These are phyloP conservation scores for Microplitis mediator DNA, from an alignment of 1,140 invertebrate genomes.

Conservation along the genomic window DNA sequence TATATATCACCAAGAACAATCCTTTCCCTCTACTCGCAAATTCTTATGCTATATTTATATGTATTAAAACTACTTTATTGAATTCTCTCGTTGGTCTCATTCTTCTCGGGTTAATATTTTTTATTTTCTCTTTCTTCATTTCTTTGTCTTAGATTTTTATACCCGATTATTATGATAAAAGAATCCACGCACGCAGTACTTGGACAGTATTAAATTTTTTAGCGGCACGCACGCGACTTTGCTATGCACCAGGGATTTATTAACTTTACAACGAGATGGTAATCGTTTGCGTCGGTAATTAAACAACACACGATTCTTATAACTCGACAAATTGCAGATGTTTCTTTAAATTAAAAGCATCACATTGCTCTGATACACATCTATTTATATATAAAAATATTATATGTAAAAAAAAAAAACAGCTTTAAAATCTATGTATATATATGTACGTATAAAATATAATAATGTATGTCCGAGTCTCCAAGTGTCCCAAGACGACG, in stretches of 20 bases:
- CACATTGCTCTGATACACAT: neutral
- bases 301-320: neutral
- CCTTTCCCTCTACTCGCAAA: too few species aligned
- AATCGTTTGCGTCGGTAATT: neutral
- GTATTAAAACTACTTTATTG: too few species aligned
- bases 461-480: neutral
- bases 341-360: slow-evolving; percentile 6
- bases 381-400: neutral
- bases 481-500: neutral
- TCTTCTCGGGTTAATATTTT: too few species aligned
- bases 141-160: too few species aligned
- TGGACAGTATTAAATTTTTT: neutral
- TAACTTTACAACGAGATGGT: neutral
- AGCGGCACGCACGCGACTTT: neutral
- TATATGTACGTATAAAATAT: neutral
- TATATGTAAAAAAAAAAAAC: neutral
- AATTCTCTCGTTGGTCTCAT: too few species aligned
- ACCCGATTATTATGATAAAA: too few species aligned
- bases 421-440: neutral
- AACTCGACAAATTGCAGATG: slow-evolving; percentile 7
- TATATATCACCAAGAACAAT: too few species aligned
- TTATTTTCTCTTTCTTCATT: too few species aligned
- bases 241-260: neutral
- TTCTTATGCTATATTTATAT: too few species aligned
- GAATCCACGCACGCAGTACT: too few species aligned